Base-by-base conservation (phyloP, 2,888 invertebrate genomes). In the Perdita meconis region DNA sequence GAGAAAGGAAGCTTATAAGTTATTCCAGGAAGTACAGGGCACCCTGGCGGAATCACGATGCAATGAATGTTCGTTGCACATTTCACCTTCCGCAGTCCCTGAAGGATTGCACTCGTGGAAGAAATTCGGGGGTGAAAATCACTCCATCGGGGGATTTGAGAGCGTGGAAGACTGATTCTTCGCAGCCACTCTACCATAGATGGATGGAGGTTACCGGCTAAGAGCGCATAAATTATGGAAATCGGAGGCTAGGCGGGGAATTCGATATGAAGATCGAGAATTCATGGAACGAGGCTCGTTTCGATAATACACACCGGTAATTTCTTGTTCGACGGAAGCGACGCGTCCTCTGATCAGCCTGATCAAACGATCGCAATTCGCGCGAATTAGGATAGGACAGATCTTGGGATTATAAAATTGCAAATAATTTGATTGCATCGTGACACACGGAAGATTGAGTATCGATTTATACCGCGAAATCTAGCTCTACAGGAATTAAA, bases 151-250 rank as follows among this genome's bases (percentile, higher is more conserved):
- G 38, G 13, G 36, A 24, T 47, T 36, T 2, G n/a, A 26, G 6
- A 16, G n/a, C 60, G 24, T 4, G 13, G 24, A 4, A 10, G 51
- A 36, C 16, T 22, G 60, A 60, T 30, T 47, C 22, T 22, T 19
- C 60, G 34, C 16, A 19, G 53, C 36, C 36, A 22, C 10, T 19
- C 24, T 38, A 38, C 30, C 30, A 30, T 30, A 30, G 19, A 12
- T 50, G 22, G 36, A 36, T 30, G 50, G 42, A 61, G 50, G 66
- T 74, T 69, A 36, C 57, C 42, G 66, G 40, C 42, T 76, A 73
- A 77, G 71, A 71, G 63, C 55, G 59, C 66, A 80, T 83, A 66
- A 80, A 83, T 83, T 77, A 82, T 77, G 80, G 73, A 77, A 63
- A 80, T 76, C n/a, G 65, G 38, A 38, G 63, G 51, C 38, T 70